These are phyloP conservation scores for Hipposideros larvatus DNA, from an alignment of 2,797 vertebrate genomes.

Conservation along the genomic window DNA sequence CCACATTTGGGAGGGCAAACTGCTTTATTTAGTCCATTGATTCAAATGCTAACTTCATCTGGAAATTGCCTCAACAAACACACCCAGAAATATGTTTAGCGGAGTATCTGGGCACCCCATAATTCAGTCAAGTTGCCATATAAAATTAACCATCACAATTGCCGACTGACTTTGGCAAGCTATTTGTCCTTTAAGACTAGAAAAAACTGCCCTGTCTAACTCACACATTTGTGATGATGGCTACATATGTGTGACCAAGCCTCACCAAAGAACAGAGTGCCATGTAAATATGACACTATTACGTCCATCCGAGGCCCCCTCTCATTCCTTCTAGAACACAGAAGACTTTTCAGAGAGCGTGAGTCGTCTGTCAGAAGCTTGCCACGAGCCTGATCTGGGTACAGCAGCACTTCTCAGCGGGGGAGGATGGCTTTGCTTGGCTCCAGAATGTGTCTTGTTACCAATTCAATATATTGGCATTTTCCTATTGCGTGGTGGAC, in stretches of 20 bases:
- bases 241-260: background rate
- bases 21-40: background rate
- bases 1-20: background rate
- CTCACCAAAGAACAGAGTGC: background rate
- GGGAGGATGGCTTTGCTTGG: background rate
- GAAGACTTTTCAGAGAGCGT: background rate
- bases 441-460: background rate
- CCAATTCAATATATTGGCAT: background rate
- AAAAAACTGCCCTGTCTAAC: conserved; percentile 15
- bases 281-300: background rate
- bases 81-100: background rate
- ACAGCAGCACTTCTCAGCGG: background rate
- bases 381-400: background rate
- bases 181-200: background rate
- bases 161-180: background rate
- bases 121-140: background rate
- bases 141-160: background rate
- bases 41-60: background rate
- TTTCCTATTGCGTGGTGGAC: background rate
- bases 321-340: background rate
- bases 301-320: background rate
- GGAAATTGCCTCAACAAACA: background rate
- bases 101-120: background rate
- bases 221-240: conserved; percentile 11
- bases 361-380: background rate